Evolutionary conservation across 2,113 vertebrate genomes (phyloP).

Genomic region (Hoplias malabaricus): DNA sequence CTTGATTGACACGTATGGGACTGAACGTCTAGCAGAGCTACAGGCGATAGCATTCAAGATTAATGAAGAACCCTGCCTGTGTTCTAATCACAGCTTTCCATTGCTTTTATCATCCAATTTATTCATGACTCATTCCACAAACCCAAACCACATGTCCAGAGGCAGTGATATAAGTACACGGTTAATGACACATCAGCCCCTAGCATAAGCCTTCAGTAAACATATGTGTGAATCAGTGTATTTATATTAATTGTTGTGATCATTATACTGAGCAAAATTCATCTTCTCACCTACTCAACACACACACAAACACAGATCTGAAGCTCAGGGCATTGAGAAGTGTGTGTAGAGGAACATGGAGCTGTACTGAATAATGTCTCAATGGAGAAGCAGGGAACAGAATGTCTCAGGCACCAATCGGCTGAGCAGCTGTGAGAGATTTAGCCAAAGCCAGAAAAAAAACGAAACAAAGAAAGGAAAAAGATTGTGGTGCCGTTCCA

Average conservation of each 20-base stretch:
- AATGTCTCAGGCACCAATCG: constrained; percentile 39
- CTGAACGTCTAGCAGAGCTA: neutral
- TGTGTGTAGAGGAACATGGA: constrained; percentile 16
- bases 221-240: no score
- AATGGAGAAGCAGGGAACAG: constrained; percentile 36
- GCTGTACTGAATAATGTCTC: constrained; percentile 26
- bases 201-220: neutral
- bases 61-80: constrained; percentile 19
- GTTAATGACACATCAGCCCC: neutral
- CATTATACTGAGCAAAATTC: no score
- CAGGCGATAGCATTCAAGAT: neutral
- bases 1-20: neutral
- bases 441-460: constrained; percentile 36
- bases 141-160: constrained; percentile 40
- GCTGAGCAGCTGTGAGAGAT: constrained; percentile 44
- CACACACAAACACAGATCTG: neutral
- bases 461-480: constrained; percentile 39
- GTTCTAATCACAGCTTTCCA: constrained; percentile 41
- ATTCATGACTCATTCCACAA: constrained; percentile 34
- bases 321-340: neutral
- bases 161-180: neutral
- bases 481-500: constrained; percentile 27
- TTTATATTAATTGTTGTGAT: neutral
- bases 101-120: constrained; percentile 22
- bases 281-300: neutral